Conservation (phyloP, 2,888 invertebrate genomes). For the Synanthedon myopaeformis region DNA sequence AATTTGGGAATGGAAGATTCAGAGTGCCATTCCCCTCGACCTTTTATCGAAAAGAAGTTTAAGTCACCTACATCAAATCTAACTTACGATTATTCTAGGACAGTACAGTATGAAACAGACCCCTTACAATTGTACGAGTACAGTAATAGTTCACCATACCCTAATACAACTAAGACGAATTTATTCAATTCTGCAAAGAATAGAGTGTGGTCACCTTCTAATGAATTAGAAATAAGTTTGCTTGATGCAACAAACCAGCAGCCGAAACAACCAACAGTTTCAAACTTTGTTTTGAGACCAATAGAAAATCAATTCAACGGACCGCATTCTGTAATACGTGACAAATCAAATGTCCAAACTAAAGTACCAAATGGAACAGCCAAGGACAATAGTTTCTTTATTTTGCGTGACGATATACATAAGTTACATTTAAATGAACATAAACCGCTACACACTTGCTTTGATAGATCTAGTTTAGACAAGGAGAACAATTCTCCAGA, state of each 20-base stretch:
- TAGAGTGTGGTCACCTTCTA: slow-evolving; percentile 17
- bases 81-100: slow-evolving; percentile 16
- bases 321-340: too few relatives aligned
- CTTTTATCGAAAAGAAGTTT: slow-evolving; percentile 24
- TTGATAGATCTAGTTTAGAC: slow-evolving; percentile 25
- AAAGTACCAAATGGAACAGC: slow-evolving; percentile 25
- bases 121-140: slow-evolving; percentile 41
- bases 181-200: slow-evolving; percentile 16
- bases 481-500: slow-evolving; percentile 41
- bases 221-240: slow-evolving; percentile 51
- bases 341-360: neutral
- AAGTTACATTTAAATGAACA: slow-evolving; percentile 17
- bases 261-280: slow-evolving; percentile 17
- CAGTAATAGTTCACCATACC: slow-evolving; percentile 47
- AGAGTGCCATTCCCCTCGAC: slow-evolving; percentile 58
- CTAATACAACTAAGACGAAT: slow-evolving; percentile 32
- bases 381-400: slow-evolving; percentile 44
- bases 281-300: slow-evolving; percentile 6
- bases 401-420: slow-evolving; percentile 35
- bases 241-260: slow-evolving; percentile 34
- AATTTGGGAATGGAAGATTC: slow-evolving; percentile 31
- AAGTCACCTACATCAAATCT: slow-evolving; percentile 17
- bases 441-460: slow-evolving; percentile 23
- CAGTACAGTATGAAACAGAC: slow-evolving; percentile 34
- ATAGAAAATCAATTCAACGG: neutral